Base-by-base conservation (phyloP, 2,888 invertebrate genomes). In the Heliconius erato region DNA sequence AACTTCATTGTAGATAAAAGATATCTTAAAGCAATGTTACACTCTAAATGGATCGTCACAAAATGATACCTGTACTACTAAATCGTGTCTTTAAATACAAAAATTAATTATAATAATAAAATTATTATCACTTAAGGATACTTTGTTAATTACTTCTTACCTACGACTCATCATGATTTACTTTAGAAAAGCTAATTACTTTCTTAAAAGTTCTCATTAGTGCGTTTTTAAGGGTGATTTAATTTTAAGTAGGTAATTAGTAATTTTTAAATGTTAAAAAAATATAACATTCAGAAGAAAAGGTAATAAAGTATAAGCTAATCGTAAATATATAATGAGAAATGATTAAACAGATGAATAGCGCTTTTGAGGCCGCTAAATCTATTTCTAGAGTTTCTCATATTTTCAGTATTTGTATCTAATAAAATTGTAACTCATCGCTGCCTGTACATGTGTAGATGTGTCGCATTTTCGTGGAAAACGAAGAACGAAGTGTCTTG, bases 61-160 rank as follows among this genome's bases (percentile, higher is more conserved):
- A 44, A 72, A 49, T 72, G 49, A 28, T 72, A 72, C 44, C 6
- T 49, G 72, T 72, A 26, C n/a, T 26, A 16, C 2, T 72, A 26
- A 49, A 49, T 11, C 49, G 1, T 19, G 19, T 26, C 44, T 72
- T 72, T 72, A 72, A 72, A 72, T 72, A 72, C 72, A 72, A 44
- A 49, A 49, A 6, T 0, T 16, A 28, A 28, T 28, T 72, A 49
- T 72, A 49, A 40, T 40, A n/a, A 40, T 71, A 32, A n/a, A 72
- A 72, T 49, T 19, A 49, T 49, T 44, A 26, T 26, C 26, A 72
- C 4, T 49, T 14, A 63, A n/a, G 23, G 26, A 6, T 44, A 26
- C 44, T 67, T 63, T 28, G 78, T 26, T 80, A 74, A 74, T 28
- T 74, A 72, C 79, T 74, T 65, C n/a, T n/a, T 12, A 63, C 12